Evolutionary conservation across 2,888 invertebrate species (phyloP).

Genomic region (Napeogenes sylphis): DNA sequence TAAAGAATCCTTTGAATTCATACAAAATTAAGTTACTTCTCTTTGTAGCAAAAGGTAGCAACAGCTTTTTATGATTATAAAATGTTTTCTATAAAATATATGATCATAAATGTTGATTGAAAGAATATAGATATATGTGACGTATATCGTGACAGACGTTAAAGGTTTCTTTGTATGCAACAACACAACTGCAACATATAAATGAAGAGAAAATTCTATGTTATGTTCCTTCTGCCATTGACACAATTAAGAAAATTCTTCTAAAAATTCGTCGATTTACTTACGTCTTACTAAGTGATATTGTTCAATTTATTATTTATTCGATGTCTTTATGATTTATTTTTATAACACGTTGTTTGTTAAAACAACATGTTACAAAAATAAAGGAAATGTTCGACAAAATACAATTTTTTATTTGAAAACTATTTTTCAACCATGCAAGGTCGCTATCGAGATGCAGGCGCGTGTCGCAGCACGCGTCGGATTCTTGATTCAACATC

Average conservation of each 20-base stretch:
- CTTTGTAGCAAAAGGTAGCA: no score
- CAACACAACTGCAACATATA: slow-evolving; percentile 44
- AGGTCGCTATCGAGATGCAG: no score
- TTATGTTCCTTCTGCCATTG: not conserved
- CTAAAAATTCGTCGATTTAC: no score
- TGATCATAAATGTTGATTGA: no score
- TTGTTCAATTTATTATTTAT: no score
- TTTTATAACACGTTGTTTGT: no score
- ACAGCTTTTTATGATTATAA: no score
- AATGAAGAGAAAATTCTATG: slow-evolving; percentile 60
- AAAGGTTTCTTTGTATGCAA: slow-evolving; percentile 16
- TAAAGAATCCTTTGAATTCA: slow-evolving; percentile 16
- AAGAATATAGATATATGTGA: no score
- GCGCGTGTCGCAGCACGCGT: not conserved
- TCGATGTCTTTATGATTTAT: no score
- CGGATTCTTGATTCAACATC: not conserved
- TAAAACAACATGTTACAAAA: slow-evolving; percentile 1
- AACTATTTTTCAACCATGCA: not conserved
- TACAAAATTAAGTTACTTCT: not conserved
- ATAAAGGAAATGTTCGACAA: not conserved
- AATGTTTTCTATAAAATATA: no score
- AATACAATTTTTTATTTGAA: not conserved
- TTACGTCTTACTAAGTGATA: no score
- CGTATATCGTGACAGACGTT: slow-evolving; percentile 42
- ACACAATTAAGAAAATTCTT: no score